These are phyloP conservation scores for Pterocles orientalis DNA, from an alignment of 2,113 vertebrate genomes.

Conservation along the genomic window DNA sequence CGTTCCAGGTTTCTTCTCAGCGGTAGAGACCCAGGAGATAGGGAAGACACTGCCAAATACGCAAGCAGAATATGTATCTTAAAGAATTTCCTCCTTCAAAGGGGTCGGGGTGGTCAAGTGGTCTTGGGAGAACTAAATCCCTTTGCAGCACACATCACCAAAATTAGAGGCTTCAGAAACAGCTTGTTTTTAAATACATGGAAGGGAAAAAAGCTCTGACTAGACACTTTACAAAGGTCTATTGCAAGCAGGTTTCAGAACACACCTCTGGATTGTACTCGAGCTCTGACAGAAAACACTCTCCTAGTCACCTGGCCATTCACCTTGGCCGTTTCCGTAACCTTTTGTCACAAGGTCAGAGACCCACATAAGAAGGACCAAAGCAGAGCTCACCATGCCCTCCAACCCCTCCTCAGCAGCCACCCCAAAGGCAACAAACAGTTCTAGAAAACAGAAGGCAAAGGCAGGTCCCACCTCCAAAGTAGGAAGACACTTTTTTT, in stretches of 20 bases:
- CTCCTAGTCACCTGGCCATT: background rate
- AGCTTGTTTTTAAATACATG: background rate
- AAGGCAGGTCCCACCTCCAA: background rate
- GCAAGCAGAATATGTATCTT: background rate
- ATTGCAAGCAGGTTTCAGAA: background rate
- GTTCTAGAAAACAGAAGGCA: background rate
- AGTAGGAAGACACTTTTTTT: background rate
- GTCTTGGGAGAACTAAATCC: background rate
- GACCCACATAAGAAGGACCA: background rate
- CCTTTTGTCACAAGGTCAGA: background rate
- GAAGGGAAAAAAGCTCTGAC: background rate
- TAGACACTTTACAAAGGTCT: background rate
- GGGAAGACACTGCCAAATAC: background rate
- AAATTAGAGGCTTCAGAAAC: background rate
- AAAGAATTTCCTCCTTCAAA: background rate
- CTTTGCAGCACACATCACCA: background rate
- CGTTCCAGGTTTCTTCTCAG: background rate
- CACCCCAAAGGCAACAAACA: background rate
- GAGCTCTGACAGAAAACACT: background rate
- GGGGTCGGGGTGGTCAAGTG: background rate
- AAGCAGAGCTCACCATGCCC: background rate
- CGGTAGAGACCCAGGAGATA: background rate
- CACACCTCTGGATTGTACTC: background rate
- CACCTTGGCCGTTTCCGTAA: background rate
- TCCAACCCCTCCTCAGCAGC: background rate